Percentiles rank a stretch among this genome's conserved stretches.
phyloP scores from a whole-genome alignment of 2,113 vertebrate genomes.

The Eubucco bourcierii region DNA sequence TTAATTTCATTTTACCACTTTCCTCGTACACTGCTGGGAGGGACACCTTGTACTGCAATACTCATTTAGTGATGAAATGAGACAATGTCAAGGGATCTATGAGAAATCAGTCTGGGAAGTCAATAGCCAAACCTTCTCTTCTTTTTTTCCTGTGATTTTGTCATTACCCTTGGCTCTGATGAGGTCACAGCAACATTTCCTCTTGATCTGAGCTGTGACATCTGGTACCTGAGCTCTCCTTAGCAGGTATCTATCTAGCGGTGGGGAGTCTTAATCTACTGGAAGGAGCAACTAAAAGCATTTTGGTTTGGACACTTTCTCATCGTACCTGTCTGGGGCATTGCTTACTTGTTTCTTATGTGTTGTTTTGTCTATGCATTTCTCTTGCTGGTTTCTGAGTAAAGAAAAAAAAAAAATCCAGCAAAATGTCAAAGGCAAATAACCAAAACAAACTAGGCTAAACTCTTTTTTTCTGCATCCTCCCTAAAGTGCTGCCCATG shows the following conservation, averaged over 20 bases:
- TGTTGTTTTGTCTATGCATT: neutral
- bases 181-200: neutral
- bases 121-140: neutral
- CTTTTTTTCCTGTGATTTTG: neutral
- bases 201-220: neutral
- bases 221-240: neutral
- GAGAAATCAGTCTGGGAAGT: neutral
- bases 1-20: neutral
- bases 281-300: neutral
- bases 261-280: neutral
- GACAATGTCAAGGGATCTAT: neutral
- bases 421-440: neutral
- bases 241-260: neutral
- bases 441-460: accelerated
- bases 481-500: neutral
- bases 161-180: neutral
- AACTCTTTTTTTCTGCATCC: neutral
- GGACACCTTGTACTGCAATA: neutral
- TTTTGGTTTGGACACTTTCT: neutral
- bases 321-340: neutral
- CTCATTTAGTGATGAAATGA: neutral
- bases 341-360: neutral
- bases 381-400: neutral
- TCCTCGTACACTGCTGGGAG: neutral
- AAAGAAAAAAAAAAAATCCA: neutral